Evolutionary conservation across 1,140 invertebrate species (phyloP).

Genomic region (Apis mellifera): Amel_HAv3.1 CM009932.2:14138001-14138500

Average conservation of each 20-base stretch:
- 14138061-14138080: slow-evolving; percentile 50
- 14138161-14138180: slow-evolving; percentile 36
- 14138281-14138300: background rate
- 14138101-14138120: slow-evolving; percentile 5
- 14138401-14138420: too few species aligned
- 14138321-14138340: too few species aligned
- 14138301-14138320: background rate
- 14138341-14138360: too few species aligned
- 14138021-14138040: slow-evolving; percentile 55
- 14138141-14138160: slow-evolving; percentile 55
- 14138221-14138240: slow-evolving; percentile 26
- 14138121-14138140: slow-evolving; percentile 24
- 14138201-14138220: slow-evolving; percentile 20
- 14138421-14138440: too few species aligned
- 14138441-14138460: too few species aligned
- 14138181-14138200: slow-evolving; percentile 39
- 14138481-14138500: too few species aligned
- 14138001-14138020: slow-evolving; percentile 78
- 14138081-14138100: background rate
- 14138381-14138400: too few species aligned
- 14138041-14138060: slow-evolving; percentile 66
- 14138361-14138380: too few species aligned
- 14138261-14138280: background rate
- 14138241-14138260: background rate
- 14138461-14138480: too few species aligned